Evolutionary conservation across 2,888 invertebrate genomes (phyloP), one percentile per base, ranked within the genome.

Genomic region (Pseudococcus jackbeardsleyi): DNA sequence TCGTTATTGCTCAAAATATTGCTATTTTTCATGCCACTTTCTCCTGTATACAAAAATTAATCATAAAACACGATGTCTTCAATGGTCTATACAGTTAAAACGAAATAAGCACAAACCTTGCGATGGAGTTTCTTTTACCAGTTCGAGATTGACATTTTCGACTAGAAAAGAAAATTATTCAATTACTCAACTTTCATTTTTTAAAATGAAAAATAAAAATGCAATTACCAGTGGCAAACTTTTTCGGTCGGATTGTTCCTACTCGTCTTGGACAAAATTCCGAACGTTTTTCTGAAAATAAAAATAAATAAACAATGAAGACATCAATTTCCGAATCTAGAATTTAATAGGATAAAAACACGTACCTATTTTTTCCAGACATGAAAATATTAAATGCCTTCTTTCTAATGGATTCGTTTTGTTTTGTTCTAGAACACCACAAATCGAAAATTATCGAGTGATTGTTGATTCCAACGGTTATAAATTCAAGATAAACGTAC

Each of bases 281-380:
- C 33, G 79, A 82, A 12, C 48, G 64, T 77, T 86, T 86, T 42
- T 86, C 86, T 86, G 15, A 9, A 17, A 77, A 39, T 42, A 8
- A 42, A 42, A 42, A 5, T 42, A 42, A 8, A 0, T n/a, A n/a
- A 11, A 26, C 7, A 17, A 77, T 33, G n/a, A 33, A 68, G 26
- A 26, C 54, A 2, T 15, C 19, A 42, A 8, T 46, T 22, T 33
- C 59, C n/a, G 19, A 12, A 59, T 64, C 22, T 22, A 64, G 8
- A 19, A 64, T 19, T 22, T 9, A 22, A 4, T 22, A 9, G 15
- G 42, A n/a, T 5, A 26, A 64, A 48, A 42, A 19, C 12, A 48
- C 72, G 19, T 46, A 88, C 88, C 88, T 26, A 88, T 88, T 88
- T 88, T 88, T 88, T 88, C 88, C 5, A 88, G 50, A 59, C 88